A percentile compares a stretch with the other conserved stretches of the same genome.
These are phyloP conservation scores for Philereme vetulata DNA, from an alignment of 2,888 invertebrate species.

Conservation along the genomic window DNA sequence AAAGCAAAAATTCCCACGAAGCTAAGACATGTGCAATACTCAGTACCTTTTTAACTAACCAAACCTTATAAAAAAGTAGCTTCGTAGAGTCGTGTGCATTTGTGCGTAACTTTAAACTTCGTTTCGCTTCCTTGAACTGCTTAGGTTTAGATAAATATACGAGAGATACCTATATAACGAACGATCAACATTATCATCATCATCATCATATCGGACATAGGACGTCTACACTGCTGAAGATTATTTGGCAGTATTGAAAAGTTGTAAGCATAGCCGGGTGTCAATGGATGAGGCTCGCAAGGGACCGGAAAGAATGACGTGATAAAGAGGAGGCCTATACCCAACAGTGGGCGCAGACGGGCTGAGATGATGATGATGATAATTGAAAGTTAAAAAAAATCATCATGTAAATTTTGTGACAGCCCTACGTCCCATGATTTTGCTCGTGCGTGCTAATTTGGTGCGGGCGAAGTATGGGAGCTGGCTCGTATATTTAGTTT, in stretches of 20 bases:
- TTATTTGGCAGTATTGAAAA: too few species aligned
- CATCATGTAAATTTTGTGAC: background rate
- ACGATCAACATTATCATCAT: too few species aligned
- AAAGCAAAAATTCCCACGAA: slow-evolving; percentile 15
- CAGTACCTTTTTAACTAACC: background rate
- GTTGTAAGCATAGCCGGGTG: too few species aligned
- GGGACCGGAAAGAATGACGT: too few species aligned
- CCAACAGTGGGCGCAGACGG: too few species aligned
- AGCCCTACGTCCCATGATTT: slow-evolving; percentile 18
- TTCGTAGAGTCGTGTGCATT: slow-evolving; percentile 7
- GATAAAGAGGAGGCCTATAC: too few species aligned
- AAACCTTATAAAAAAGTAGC: slow-evolving; percentile 3
- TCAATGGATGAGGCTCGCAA: too few species aligned
- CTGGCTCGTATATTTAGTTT: slow-evolving; percentile 18
- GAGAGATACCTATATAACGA: too few species aligned
- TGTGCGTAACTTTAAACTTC: slow-evolving; percentile 12
- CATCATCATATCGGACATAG: too few species aligned
- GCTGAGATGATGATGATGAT: too few species aligned
- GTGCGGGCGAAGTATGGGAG: slow-evolving; percentile 19
- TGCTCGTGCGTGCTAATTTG: slow-evolving; percentile 28
- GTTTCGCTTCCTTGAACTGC: slow-evolving; percentile 15
- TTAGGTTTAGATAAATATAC: background rate
- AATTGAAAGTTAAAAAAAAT: too few species aligned
- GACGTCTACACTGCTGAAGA: too few species aligned
- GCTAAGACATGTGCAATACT: background rate